Base-by-base conservation (phyloP, 2,113 vertebrate genomes). In the Pontoporia blainvillei region DNA sequence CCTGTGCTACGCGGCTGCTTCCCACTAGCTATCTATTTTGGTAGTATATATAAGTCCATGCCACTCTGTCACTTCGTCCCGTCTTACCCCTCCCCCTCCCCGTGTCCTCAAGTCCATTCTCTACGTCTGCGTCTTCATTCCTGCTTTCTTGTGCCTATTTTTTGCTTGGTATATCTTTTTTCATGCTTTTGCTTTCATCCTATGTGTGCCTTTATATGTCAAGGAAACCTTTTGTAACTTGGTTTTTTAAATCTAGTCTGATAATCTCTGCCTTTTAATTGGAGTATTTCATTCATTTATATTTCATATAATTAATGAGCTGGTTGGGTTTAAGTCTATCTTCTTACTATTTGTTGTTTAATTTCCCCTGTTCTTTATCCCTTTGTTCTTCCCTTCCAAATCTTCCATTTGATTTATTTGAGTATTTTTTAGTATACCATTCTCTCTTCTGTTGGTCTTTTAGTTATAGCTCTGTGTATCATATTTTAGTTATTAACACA, bases 401-500 rank as follows among this genome's bases (percentile, higher is more conserved):
- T 73, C 41, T 87, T 90, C n/a, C 54, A 54, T 88, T 85, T 81
- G 15, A 39, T 93, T 86, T 86, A 39, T 44, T 57, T 81, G 49
- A 21, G 12, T 83, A 83, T 67, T 87, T 85, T 94, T 91, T 76
- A 86, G 21, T 83, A 34, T 73, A 8, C 25, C 23, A 29, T 94
- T 89, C 54, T 94, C 46, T 87, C 86, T 86, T 78, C 15, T 86
- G 0, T 76, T 95, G 36, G 9, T 31, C 64, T 92, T 71, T 83
- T 66, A 72, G 31, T 79, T 79, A 31, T 84, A 85, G 23, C 15
- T 54, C 15, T 84, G 83, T 27, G n/a, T 83, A 36, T 75, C 66
- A 66, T 82, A 79, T 92, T 96, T 92, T 89, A 62, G 34, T 89
- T 88, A 78, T 8, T 82, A 90, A 31, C 59, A 27, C 27, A 86